phyloP scores from a whole-genome alignment of 2,888 invertebrate genomes.

The Melinaea menophilus region DNA sequence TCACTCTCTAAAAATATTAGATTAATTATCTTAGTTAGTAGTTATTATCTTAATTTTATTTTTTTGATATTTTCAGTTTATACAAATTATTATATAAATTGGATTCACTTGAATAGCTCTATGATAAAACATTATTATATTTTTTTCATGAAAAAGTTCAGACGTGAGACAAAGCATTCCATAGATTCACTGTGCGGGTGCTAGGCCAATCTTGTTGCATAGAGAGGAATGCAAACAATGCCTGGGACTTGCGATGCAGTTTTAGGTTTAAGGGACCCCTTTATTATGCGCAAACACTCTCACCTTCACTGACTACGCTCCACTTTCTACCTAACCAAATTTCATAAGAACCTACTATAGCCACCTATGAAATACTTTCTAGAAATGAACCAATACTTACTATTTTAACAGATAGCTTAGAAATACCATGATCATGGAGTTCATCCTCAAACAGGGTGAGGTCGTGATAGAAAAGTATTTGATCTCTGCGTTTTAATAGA shows the following conservation, averaged over 20 bases:
- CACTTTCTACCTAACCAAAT: not conserved
- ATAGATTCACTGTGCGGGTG: too few relatives aligned
- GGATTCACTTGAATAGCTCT: too few relatives aligned
- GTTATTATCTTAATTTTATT: not conserved
- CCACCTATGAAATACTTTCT: not conserved
- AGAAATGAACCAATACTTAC: constrained; percentile 75
- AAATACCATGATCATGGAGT: constrained; percentile 97
- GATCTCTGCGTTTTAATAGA: constrained; percentile 90
- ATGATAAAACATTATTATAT: not conserved
- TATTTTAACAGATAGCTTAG: constrained; percentile 94
- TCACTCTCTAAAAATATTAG: constrained; percentile 86
- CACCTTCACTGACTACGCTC: too few relatives aligned
- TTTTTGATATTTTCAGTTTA: not conserved
- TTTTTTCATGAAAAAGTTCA: too few relatives aligned
- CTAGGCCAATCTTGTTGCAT: too few relatives aligned
- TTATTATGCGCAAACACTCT: too few relatives aligned
- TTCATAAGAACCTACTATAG: not conserved
- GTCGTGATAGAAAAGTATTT: constrained; percentile 96
- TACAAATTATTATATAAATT: not conserved
- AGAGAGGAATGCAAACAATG: too few relatives aligned
- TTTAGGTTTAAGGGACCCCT: too few relatives aligned
- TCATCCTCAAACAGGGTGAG: constrained; percentile 98
- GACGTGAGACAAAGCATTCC: too few relatives aligned
- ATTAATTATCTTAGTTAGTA: constrained; percentile 10
- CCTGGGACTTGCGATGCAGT: too few relatives aligned